Evolutionary conservation across 2,888 invertebrate genomes (phyloP), one percentile per base, ranked within the genome.

Genomic region (Nomada goodeniana): DNA sequence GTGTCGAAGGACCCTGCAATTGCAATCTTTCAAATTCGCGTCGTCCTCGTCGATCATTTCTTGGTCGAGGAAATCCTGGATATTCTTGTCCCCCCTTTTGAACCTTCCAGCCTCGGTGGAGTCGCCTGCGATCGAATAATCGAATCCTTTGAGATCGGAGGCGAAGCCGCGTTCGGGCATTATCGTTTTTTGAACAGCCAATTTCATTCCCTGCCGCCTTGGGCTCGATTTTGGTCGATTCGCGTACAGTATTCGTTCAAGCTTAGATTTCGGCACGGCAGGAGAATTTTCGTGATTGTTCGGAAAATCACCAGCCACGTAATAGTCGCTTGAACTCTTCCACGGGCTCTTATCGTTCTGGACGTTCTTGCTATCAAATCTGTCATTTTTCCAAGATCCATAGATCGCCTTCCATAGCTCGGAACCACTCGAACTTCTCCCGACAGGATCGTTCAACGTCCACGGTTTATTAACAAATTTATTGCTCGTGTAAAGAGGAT

Each of bases 41-140:
- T 90, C 89, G 57, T 91, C 91, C 64, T 91, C 87, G 13, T 87
- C 75, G 42, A 92, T 89, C 92, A 92, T 92, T 71, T 93, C 92
- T 7, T 84, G 73, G 44, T 89, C 81, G 2, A 92, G 74, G 11
- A 89, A 68, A 0, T 36, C 63, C 15, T 89, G 80, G 44, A 91
- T 36, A 23, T 89, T 75, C 0, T 80, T 67, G 29, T 23, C 23
- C 0, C 87, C 76, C 69, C 89, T 87, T 47, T 85, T 91, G 2
- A n/a, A 9, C 61, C 87, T 82, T 5, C 20, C 26, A 26, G 23
- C 36, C 5, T 23, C 50, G 9, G 1, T 26, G n/a, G n/a, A 13
- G 13, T 52, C 29, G 11, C 13, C 3, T 1, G 50, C 61, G 23
- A 61, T 47, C 9, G 55, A 15, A 1, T 53, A 74, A n/a, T 20